Evolutionary conservation across 2,888 invertebrate species (phyloP), one percentile per base, ranked within the genome.

Genomic region (Meganola albula): DNA sequence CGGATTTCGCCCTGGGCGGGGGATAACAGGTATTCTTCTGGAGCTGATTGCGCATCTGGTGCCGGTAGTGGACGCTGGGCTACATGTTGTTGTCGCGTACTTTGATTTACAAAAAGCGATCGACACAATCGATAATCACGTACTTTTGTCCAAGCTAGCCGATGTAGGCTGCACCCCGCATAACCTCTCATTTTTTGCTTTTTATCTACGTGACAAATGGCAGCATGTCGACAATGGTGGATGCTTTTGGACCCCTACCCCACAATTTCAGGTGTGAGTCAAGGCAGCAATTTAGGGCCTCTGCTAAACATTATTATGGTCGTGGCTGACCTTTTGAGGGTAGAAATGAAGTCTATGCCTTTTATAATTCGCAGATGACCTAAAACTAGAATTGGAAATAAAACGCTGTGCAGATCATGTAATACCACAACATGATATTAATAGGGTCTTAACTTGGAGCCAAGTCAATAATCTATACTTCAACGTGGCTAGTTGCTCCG

Each of bases 91-190:
- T 8, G 23, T 30, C 3, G 23, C 30, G 4, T 35, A 35, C 12
- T 35, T 35, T 6, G 30, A 35, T 23, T 30, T 30, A 5, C 11
- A 10, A 10, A 30, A 35, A 12, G 30, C 30, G 1, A 30, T 35
- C 8, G 35, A n/a, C n/a, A n/a, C n/a, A n/a, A n/a, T n/a, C n/a
- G n/a, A n/a, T n/a, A n/a, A n/a, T n/a, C n/a, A n/a, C 10, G n/a
- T 35, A 7, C 14, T 28, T 12, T 21, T 34, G 10, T 1, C 10
- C 1, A 28, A 28, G 8, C 21, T 24, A 3, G 27, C 28, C 1
- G n/a, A 3, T 5, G 10, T 28, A 2, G 28, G 34, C 1, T 34
- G 26, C 10, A 30, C 34, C 6, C 34, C 25, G 7, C 13, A 26
- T 3, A 14, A 11, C 1, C 10, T 34, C 3, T 1, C 13, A 3